Percentiles rank a stretch among this genome's conserved stretches.
Conservation (phyloP, 1,140 invertebrate genomes). For the Panagrolaimus sp. region DNA sequence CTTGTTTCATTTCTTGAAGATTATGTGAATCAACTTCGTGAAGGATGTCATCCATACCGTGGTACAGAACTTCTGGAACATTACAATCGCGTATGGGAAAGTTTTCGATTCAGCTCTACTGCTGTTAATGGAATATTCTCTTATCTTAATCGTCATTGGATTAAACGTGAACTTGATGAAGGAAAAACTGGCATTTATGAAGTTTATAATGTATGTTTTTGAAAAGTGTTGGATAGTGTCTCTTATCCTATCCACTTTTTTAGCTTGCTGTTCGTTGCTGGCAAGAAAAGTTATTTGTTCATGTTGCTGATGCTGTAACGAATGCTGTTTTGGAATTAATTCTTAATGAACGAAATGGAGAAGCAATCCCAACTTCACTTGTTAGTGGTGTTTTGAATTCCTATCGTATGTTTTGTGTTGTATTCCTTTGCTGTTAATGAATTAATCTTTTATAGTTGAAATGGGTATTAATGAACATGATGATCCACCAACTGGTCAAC, state of each 20-base stretch:
- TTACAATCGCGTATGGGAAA: slow-evolving; percentile 94
- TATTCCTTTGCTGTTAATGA: background rate
- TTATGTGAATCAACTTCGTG: slow-evolving; percentile 68
- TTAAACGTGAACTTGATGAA: slow-evolving; percentile 92
- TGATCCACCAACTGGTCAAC: slow-evolving; percentile 59
- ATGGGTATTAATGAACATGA: slow-evolving; percentile 74
- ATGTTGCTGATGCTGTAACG: slow-evolving; percentile 83
- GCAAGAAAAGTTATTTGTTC: slow-evolving; percentile 87
- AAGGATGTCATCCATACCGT: slow-evolving; percentile 63
- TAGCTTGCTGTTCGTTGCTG: slow-evolving; percentile 91
- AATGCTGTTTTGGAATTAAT: slow-evolving; percentile 93
- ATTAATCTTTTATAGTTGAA: slow-evolving; percentile 53
- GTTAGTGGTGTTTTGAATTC: slow-evolving; percentile 81
- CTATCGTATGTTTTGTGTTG: slow-evolving; percentile 60
- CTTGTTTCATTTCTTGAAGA: slow-evolving; percentile 80
- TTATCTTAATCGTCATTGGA: slow-evolving; percentile 97
- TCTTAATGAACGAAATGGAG: slow-evolving; percentile 87
- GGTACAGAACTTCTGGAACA: slow-evolving; percentile 87
- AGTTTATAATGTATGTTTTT: slow-evolving; percentile 72
- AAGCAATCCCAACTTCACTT: slow-evolving; percentile 88
- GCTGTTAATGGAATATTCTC: slow-evolving; percentile 93
- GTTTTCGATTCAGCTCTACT: slow-evolving; percentile 86
- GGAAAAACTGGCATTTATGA: slow-evolving; percentile 92
- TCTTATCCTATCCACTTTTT: slow-evolving; percentile 21
- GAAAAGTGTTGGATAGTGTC: background rate